Evolutionary conservation across 37 sponge, comb jelly and placozoan species (phyloP), one percentile per base, ranked within the genome.

Genomic region (Mnemiopsis leidyi): DNA sequence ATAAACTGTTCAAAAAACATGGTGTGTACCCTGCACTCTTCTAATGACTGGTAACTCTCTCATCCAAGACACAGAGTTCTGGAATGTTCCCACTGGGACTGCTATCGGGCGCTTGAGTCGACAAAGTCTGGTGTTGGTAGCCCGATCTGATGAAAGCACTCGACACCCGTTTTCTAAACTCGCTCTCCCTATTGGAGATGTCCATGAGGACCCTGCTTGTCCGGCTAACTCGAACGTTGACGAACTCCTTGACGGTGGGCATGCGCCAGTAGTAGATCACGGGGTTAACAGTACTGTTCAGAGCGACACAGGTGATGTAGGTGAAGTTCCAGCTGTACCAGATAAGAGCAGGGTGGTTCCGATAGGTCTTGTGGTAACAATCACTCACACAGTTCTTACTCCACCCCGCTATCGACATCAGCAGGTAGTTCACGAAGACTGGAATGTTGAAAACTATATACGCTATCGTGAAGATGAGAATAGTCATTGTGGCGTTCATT

Each of bases 221-320:
- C 34, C 32, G 32, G 79, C 79, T 77, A 1, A 77, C 34, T 32
- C 32, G 26, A 5, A 3, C 36, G 61, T 85, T 85, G n/a, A 85
- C 90, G 23, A 40, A 85, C 24, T 33, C 35, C 90, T 85, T 85
- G 61, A 85, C 90, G 3, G 24, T 85, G 90, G 33, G 33, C 90
- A 85, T 85, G 28, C 90, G n/a, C 90, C 90, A 85, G 61, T 85
- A 85, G 48, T 85, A 85, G 90, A 85, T 85, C 25, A 85, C 7
- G 61, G 90, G 90, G 48, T 85, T 85, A 33, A 85, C 36, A 0
- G 90, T 40, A 25, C 61, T 40, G 90, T 85, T 85, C n/a, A 85
- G 48, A 5, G 90, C 90, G n/a, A 85, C 90, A 39, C 90, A 85
- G 48, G 36, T 85, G 90, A 85, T 40, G 23, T 85, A 85, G 24